Conservation (phyloP, 1,140 invertebrate genomes). For the Drosophila sproati region DNA sequence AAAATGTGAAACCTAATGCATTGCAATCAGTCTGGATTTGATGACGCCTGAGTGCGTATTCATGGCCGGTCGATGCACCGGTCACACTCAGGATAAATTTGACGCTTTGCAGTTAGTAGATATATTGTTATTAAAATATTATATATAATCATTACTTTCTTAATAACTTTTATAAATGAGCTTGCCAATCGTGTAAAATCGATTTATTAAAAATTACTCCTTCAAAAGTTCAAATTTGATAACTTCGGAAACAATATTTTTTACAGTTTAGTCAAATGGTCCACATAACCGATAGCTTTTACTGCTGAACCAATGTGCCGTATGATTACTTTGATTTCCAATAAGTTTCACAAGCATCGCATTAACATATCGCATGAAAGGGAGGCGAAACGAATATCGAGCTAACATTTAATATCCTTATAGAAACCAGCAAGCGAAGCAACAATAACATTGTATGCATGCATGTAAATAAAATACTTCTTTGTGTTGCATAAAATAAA, state of each 20-base stretch:
- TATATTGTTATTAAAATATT: too few species aligned
- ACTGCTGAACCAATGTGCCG: slow-evolving; percentile 43
- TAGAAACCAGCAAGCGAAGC: slow-evolving; percentile 30
- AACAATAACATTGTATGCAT: slow-evolving; percentile 63
- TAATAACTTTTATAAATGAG: too few species aligned
- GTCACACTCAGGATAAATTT: slow-evolving; percentile 24
- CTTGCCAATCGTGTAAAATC: too few species aligned
- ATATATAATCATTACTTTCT: too few species aligned
- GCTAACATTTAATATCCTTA: slow-evolving; percentile 72
- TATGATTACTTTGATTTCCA: slow-evolving; percentile 69
- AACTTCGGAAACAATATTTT: slow-evolving; percentile 4
- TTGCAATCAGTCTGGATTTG: slow-evolving; percentile 55
- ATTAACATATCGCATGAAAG: slow-evolving; percentile 39
- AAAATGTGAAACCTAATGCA: slow-evolving; percentile 53
- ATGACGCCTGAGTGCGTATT: slow-evolving; percentile 50
- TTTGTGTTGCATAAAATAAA: slow-evolving; percentile 51
- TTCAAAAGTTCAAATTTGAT: too few species aligned
- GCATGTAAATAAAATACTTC: slow-evolving; percentile 63
- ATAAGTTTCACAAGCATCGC: slow-evolving; percentile 51
- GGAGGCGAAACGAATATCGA: slow-evolving; percentile 40
- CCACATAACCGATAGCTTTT: slow-evolving; percentile 16
- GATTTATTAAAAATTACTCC: too few species aligned
- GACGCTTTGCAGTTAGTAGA: too few species aligned
- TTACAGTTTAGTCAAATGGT: slow-evolving; percentile 33
- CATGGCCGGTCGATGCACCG: slow-evolving; percentile 41